phyloP scores from a whole-genome alignment of 53 echinoderm and acorn worm genomes.

The Astropecten irregularis region DNA sequence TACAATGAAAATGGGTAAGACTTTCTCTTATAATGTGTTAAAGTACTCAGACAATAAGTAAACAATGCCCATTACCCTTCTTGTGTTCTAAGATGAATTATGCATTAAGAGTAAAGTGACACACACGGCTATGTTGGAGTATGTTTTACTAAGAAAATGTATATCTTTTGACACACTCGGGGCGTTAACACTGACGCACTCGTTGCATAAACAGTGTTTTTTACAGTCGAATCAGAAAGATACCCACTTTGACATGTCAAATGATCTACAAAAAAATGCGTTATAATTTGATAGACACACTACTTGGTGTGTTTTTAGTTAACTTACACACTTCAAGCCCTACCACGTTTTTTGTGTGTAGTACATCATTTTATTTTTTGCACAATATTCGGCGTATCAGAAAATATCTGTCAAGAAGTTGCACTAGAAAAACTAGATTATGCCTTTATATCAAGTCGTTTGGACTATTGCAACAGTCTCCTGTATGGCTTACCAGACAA shows the following conservation, averaged over 20 bases:
- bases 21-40: conserved; percentile 1
- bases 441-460: no score
- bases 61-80: background rate
- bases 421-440: no score
- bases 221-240: background rate
- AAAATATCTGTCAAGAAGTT: no score
- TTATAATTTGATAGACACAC: conserved; percentile 18
- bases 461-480: no score
- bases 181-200: background rate
- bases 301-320: conserved; percentile 11
- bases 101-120: conserved; percentile 4
- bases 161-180: background rate
- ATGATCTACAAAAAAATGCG: conserved; percentile 10
- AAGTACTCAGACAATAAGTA: conserved; percentile 24
- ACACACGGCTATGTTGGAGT: background rate
- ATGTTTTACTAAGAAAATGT: background rate
- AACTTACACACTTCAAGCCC: conserved; percentile 20
- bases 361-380: no score
- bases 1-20: conserved; percentile 11
- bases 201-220: background rate
- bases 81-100: conserved; percentile 2
- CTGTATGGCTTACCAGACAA: no score
- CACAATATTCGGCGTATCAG: no score
- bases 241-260: background rate
- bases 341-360: conserved; percentile 9